Conservation (phyloP, 2,113 vertebrate genomes). For the Camarhynchus parvulus region DNA sequence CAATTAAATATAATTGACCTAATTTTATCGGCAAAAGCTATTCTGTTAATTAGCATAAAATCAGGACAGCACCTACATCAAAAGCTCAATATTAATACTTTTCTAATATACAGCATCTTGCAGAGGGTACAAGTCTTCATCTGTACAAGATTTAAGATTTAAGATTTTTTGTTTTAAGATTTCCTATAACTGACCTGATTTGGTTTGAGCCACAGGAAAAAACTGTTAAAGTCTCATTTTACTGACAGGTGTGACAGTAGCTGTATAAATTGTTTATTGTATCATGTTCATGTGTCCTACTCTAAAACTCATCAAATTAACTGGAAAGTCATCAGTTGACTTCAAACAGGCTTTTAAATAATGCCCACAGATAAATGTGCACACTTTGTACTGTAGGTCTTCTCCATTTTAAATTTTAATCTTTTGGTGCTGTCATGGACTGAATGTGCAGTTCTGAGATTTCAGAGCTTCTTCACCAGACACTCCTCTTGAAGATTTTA, state of each 20-base stretch:
- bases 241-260: not conserved
- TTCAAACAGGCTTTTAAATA: conserved; percentile 13
- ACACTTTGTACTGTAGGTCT: not conserved
- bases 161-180: not conserved
- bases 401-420: not conserved
- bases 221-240: not conserved
- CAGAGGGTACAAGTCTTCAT: not conserved
- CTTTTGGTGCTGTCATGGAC: not conserved
- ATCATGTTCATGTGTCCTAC: not conserved
- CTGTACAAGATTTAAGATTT: not conserved
- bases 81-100: not conserved
- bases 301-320: not conserved
- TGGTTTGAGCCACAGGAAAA: not conserved
- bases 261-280: not conserved
- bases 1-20: not conserved
- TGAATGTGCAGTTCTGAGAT: not conserved
- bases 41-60: not conserved
- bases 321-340: not conserved
- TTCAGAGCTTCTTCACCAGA: not conserved
- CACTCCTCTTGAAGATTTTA: not conserved
- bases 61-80: not conserved
- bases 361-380: not conserved
- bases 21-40: not conserved
- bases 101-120: not conserved
- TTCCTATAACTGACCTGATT: not conserved